Conservation (phyloP, 2,113 vertebrate species). For the Ovibos moschatus region DNA sequence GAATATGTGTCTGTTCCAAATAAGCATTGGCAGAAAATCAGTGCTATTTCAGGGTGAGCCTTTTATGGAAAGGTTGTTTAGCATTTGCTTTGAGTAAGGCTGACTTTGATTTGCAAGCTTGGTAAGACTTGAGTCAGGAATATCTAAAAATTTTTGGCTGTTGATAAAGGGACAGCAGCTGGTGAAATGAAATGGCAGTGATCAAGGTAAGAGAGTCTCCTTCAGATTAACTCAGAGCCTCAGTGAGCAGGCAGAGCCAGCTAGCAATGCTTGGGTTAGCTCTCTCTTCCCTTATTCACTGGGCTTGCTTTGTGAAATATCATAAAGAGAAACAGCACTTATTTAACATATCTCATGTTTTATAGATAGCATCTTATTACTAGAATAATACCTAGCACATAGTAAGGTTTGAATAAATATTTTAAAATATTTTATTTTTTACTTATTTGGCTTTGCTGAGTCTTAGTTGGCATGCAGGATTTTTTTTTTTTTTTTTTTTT, state of each 20-base stretch:
- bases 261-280: neutral
- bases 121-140: neutral
- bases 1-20: slow-evolving; percentile 6
- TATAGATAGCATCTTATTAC: neutral
- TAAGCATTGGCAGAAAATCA: neutral
- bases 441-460: neutral
- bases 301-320: neutral
- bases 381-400: neutral
- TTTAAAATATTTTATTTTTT: neutral
- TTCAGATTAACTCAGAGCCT: neutral
- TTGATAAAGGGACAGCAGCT: neutral
- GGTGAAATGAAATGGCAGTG: neutral
- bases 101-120: slow-evolving; percentile 27
- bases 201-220: neutral
- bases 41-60: neutral
- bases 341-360: neutral
- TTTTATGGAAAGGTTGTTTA: neutral
- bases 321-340: neutral
- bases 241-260: neutral
- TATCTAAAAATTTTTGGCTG: neutral
- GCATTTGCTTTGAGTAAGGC: neutral
- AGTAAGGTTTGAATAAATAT: neutral
- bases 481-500: neutral
- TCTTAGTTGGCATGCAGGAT: neutral
- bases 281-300: neutral